Evolutionary conservation across 2,888 invertebrate species (phyloP).

Genomic region (Neria commutata): DNA sequence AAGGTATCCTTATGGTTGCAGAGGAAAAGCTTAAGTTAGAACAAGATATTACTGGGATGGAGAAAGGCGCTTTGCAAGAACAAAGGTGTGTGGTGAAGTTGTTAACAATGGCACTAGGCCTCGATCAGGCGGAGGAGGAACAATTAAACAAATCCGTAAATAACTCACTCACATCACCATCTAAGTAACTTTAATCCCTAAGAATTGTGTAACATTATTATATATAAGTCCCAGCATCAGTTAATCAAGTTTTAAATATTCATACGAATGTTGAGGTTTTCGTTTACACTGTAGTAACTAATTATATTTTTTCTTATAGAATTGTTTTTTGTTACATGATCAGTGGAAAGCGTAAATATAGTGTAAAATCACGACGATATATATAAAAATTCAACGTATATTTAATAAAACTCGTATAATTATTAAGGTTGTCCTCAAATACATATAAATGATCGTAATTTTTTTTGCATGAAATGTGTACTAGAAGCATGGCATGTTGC

Average conservation of each 20-base stretch:
- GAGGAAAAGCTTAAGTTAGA: constrained; percentile 91
- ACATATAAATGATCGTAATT: too few relatives aligned
- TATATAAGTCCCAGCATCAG: not conserved
- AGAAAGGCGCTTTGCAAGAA: constrained; percentile 66
- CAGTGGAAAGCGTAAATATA: too few relatives aligned
- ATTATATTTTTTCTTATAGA: too few relatives aligned
- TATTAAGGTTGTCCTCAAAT: too few relatives aligned
- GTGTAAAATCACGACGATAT: too few relatives aligned
- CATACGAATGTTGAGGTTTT: too few relatives aligned
- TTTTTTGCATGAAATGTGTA: too few relatives aligned
- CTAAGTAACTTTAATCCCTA: constrained; percentile 35
- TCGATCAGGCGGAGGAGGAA: constrained; percentile 60
- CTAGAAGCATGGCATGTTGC: too few relatives aligned
- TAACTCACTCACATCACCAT: constrained; percentile 40
- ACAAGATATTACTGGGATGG: constrained; percentile 73
- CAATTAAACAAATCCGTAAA: constrained; percentile 48
- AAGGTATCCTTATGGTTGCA: constrained; percentile 88
- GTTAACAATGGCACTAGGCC: constrained; percentile 78
- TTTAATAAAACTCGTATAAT: too few relatives aligned
- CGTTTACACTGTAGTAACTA: too few relatives aligned
- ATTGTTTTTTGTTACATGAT: too few relatives aligned
- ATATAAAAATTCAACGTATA: too few relatives aligned
- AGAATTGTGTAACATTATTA: constrained; percentile 2
- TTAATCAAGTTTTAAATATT: not conserved
- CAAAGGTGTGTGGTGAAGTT: constrained; percentile 81